A percentile compares a stretch with the other conserved stretches of the same genome.
Evolutionary conservation across 2,797 vertebrate genomes (phyloP).

Genomic region (Somateria mollissima): DNA sequence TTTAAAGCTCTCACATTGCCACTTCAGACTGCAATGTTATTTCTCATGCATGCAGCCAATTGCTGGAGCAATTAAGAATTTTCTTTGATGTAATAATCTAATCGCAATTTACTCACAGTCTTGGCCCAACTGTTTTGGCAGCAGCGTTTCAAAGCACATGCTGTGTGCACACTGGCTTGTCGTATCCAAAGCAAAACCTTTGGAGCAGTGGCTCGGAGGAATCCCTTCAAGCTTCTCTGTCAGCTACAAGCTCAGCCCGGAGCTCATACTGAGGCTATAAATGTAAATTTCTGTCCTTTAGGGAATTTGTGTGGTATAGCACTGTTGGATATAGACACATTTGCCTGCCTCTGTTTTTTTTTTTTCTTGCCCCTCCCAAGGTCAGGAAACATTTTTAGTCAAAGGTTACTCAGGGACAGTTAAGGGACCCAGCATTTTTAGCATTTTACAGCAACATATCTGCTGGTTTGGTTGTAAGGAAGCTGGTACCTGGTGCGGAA

Average conservation of each 20-base stretch:
- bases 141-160: background rate
- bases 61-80: background rate
- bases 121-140: background rate
- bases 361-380: background rate
- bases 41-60: background rate
- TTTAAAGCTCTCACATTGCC: background rate
- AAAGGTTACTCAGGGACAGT: background rate
- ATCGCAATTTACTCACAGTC: fast-evolving
- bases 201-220: background rate
- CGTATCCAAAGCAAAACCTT: background rate
- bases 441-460: background rate
- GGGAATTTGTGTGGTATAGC: background rate
- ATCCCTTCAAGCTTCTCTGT: background rate
- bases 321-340: background rate
- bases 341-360: background rate
- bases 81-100: background rate
- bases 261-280: fast-evolving
- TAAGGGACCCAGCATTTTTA: background rate
- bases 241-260: background rate
- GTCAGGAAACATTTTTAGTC: background rate
- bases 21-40: fast-evolving
- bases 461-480: background rate
- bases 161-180: background rate
- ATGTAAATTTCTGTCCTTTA: background rate
- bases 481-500: background rate